These are phyloP conservation scores for Netelia virgata DNA, from an alignment of 2,888 invertebrate species.

Conservation along the genomic window DNA sequence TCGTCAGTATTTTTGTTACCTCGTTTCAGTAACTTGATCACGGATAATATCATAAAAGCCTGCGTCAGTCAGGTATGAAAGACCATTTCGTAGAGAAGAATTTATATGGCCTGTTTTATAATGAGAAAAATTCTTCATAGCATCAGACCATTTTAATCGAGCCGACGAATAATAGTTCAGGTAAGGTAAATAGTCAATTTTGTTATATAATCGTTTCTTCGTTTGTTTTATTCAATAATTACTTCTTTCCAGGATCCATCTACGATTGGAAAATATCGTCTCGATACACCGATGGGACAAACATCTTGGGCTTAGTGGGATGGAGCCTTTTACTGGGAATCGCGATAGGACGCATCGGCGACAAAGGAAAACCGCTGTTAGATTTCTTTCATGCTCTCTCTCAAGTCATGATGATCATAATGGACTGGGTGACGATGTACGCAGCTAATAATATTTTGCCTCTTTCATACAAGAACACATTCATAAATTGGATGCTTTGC, in stretches of 20 bases:
- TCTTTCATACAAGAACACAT: conserved; percentile 26
- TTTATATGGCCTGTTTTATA: conserved; percentile 29
- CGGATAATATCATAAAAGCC: conserved; percentile 95
- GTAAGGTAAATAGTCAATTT: conserved; percentile 73
- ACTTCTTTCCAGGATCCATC: conserved; percentile 40
- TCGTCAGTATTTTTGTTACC: not conserved
- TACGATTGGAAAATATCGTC: conserved; percentile 89
- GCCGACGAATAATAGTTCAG: conserved; percentile 80
- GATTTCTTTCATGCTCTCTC: conserved; percentile 94
- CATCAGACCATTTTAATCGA: conserved; percentile 87
- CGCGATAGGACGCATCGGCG: conserved; percentile 93
- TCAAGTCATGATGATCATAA: conserved; percentile 97
- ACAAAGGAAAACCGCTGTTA: conserved; percentile 91
- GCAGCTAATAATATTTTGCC: not conserved
- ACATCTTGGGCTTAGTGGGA: conserved; percentile 93
- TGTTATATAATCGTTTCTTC: not conserved
- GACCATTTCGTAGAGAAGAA: conserved; percentile 33
- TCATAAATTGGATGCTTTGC: not conserved
- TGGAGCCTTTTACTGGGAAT: conserved; percentile 95
- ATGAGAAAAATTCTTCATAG: conserved; percentile 80
- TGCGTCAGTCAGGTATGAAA: conserved; percentile 87
- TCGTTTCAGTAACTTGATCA: conserved; percentile 90
- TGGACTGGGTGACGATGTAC: conserved; percentile 97
- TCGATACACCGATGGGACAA: conserved; percentile 90
- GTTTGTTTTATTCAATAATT: conserved; percentile 2